Conservation (phyloP, 1,140 invertebrate species). For the Antheraea mylitta region DNA sequence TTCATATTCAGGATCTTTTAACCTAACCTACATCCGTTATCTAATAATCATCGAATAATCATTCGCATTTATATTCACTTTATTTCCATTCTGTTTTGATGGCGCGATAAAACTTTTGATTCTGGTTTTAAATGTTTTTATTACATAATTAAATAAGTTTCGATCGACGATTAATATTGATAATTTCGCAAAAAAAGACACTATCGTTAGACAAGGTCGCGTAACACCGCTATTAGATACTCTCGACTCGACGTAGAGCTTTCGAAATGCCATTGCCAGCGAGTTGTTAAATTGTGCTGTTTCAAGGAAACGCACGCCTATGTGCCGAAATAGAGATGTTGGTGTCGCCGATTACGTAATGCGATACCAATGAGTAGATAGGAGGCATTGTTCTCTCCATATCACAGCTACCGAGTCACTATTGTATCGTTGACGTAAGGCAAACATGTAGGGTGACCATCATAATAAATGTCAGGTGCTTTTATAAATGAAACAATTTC, state of each 20-base stretch:
- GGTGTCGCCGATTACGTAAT: conserved; percentile 56
- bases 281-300: neutral
- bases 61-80: neutral
- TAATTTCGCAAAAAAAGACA: conserved; percentile 3
- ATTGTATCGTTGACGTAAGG: conserved; percentile 16
- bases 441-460: conserved; percentile 5
- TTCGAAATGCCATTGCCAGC: conserved; percentile 28
- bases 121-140: neutral
- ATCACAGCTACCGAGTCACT: conserved; percentile 42
- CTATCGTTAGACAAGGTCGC: neutral
- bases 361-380: conserved; percentile 47
- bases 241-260: neutral
- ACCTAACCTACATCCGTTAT: too few relatives aligned
- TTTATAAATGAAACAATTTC: too few relatives aligned
- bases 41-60: neutral
- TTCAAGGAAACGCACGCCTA: conserved; percentile 21
- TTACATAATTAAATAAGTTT: neutral
- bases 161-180: neutral
- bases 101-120: neutral
- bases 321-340: conserved; percentile 47
- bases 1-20: neutral
- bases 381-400: conserved; percentile 56
- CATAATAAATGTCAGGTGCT: neutral
- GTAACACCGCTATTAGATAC: neutral
- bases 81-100: neutral